Percentiles rank a stretch among this genome's conserved stretches.
Conservation (phyloP, 2,113 vertebrate genomes). For the Spea bombifrons region DNA sequence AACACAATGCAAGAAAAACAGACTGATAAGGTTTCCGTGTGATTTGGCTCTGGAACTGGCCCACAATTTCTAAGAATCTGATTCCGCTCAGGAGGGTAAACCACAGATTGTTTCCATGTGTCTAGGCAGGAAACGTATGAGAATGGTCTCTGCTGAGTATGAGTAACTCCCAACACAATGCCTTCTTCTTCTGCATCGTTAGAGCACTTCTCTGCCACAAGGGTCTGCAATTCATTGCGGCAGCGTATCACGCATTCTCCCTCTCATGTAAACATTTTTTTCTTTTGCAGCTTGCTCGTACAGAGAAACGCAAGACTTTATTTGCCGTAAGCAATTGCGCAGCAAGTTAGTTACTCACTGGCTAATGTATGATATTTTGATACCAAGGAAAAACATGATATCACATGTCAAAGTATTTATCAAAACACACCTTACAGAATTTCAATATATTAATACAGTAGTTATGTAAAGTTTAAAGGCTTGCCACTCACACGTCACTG, state of each 20-base stretch:
- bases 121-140: conserved; percentile 50
- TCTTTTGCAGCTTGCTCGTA: not conserved
- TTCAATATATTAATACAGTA: too few relatives aligned
- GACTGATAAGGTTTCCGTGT: conserved; percentile 43
- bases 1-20: conserved; percentile 45
- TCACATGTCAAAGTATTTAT: too few relatives aligned
- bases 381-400: too few relatives aligned
- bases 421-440: too few relatives aligned
- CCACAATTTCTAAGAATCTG: conserved; percentile 63
- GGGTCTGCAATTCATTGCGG: not conserved
- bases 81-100: conserved; percentile 63
- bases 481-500: too few relatives aligned
- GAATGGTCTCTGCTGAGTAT: conserved; percentile 53
- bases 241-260: not conserved
- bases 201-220: not conserved
- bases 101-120: conserved; percentile 66
- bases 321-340: not conserved
- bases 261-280: not conserved
- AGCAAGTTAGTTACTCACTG: too few relatives aligned
- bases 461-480: too few relatives aligned
- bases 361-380: too few relatives aligned
- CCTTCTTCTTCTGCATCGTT: conserved; percentile 28
- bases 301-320: not conserved
- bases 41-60: conserved; percentile 41
- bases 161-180: conserved; percentile 49